Evolutionary conservation across 2,113 vertebrate species (phyloP).

Genomic region (Capreolus pygargus): DNA sequence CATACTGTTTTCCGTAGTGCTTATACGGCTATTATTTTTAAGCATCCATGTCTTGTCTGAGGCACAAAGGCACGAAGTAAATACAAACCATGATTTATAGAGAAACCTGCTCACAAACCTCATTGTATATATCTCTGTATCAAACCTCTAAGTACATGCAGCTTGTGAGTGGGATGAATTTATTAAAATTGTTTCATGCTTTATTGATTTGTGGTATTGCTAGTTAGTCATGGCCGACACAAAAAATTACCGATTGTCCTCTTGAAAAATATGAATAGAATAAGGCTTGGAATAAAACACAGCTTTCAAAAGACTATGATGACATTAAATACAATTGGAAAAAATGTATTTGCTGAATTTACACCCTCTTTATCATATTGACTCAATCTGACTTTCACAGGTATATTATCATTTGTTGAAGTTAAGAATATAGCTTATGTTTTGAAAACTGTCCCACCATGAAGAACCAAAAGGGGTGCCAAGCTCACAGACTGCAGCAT

Average conservation of each 20-base stretch:
- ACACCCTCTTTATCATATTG: neutral
- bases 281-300: slow-evolving; percentile 37
- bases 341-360: slow-evolving; percentile 25
- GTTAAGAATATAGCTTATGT: neutral
- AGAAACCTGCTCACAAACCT: neutral
- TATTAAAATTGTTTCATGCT: slow-evolving; percentile 31
- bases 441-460: neutral
- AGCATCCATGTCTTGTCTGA: neutral
- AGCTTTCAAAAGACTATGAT: slow-evolving; percentile 41
- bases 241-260: neutral
- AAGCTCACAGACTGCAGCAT: neutral
- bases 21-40: neutral
- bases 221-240: neutral
- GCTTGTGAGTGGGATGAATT: neutral
- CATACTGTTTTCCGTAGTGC: neutral
- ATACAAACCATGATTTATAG: neutral
- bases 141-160: neutral
- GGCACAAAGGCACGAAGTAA: neutral
- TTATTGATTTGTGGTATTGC: slow-evolving; percentile 12
- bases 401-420: neutral
- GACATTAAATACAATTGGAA: neutral
- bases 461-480: neutral
- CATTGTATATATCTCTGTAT: neutral
- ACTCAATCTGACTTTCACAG: neutral
- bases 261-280: slow-evolving; percentile 40